Evolutionary conservation across 2,113 vertebrate species (phyloP).

Genomic region (Caranx melampygus): DNA sequence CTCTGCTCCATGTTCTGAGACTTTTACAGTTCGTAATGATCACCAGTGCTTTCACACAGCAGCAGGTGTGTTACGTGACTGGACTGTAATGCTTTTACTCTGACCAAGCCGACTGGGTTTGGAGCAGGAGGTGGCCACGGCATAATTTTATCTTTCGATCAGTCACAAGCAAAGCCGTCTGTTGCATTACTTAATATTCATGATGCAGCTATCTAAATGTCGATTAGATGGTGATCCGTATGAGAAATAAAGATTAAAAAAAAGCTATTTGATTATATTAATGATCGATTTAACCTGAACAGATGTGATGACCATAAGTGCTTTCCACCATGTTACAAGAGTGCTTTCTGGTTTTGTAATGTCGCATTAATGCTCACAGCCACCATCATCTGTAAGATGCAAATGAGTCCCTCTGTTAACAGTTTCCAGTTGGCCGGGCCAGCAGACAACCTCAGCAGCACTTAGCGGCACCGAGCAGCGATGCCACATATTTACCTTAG

Average conservation of each 20-base stretch:
- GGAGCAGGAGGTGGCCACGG: neutral
- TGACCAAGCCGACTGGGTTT: neutral
- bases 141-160: no score
- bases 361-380: neutral
- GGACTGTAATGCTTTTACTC: neutral
- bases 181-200: no score
- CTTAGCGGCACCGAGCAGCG: slow-evolving; percentile 31
- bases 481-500: slow-evolving; percentile 54
- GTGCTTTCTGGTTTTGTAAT: neutral
- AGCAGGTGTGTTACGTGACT: neutral
- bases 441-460: slow-evolving; percentile 13
- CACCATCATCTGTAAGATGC: slow-evolving; percentile 14
- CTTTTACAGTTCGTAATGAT: neutral
- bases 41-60: neutral
- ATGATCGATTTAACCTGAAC: no score
- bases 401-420: slow-evolving; percentile 16
- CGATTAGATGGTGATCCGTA: no score
- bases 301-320: no score
- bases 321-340: neutral
- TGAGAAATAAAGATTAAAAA: no score
- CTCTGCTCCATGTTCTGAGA: no score
- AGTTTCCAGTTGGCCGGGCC: slow-evolving; percentile 10
- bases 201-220: no score
- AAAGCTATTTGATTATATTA: no score
- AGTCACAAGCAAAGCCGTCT: no score